phyloP scores from a whole-genome alignment of 2,113 vertebrate species.

The Perognathus longimembris region DNA sequence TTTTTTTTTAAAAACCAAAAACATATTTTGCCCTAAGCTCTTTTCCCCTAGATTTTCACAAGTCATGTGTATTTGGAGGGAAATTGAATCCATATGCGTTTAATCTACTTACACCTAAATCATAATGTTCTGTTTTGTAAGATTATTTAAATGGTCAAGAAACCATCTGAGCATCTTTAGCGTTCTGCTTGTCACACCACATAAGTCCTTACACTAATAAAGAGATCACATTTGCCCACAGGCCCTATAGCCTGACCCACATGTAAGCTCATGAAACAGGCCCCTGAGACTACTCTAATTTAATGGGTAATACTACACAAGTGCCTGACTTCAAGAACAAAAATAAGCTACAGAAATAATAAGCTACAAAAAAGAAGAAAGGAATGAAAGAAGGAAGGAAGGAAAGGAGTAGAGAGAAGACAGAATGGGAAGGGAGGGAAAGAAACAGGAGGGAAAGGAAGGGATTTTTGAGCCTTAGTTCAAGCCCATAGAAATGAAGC shows the following conservation, averaged over 20 bases:
- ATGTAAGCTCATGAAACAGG: background rate
- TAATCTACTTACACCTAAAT: constrained; percentile 72
- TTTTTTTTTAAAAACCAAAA: constrained; percentile 74
- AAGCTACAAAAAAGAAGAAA: background rate
- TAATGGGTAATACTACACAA: constrained; percentile 26
- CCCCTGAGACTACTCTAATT: background rate
- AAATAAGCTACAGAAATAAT: constrained; percentile 10
- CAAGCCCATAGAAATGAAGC: too few species aligned
- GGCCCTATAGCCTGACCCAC: background rate
- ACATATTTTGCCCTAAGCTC: constrained; percentile 68
- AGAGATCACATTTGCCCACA: background rate
- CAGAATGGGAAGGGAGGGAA: too few species aligned
- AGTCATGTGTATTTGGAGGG: constrained; percentile 71
- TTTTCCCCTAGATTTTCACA: constrained; percentile 65
- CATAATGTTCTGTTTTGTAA: constrained; percentile 54
- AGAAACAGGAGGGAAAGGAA: too few species aligned
- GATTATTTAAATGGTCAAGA: constrained; percentile 41
- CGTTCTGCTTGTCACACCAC: background rate
- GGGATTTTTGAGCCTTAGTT: too few species aligned
- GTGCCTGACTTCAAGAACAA: constrained; percentile 41
- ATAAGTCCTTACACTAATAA: background rate
- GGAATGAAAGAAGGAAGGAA: background rate
- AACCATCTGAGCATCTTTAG: constrained; percentile 6
- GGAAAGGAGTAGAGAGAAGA: background rate
- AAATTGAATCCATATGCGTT: constrained; percentile 68